Evolutionary conservation across 2,113 vertebrate genomes (phyloP), one percentile per base, ranked within the genome.

Genomic region (Paratilapia polleni): DNA sequence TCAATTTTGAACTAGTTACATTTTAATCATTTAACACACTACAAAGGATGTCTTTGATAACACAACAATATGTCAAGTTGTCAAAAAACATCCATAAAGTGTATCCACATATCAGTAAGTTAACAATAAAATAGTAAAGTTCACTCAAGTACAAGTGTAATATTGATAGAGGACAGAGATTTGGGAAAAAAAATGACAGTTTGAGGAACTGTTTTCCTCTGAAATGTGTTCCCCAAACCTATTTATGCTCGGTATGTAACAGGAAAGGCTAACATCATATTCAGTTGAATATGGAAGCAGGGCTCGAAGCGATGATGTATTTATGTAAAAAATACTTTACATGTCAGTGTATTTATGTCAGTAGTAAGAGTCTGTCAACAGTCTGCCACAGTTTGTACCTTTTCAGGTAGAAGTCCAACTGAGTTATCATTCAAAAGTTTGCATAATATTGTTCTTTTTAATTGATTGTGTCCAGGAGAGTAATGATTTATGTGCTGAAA

Each of bases 401-500:
- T 78, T 56, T 62, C 47, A 59, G 70, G 81, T 77, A 70, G 54
- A 83, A 84, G 88, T 92, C 86, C 60, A 83, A 14, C 83, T 77
- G 70, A 80, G 49, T 73, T 70, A 57, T 89, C 81, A 19, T 88
- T 90, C 85, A 76, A 63, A 85, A 34, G 61, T 92, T 96, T 96
- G 94, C 94, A 95, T 95, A 95, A 94, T 91, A 94, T 91, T 89
- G 83, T 93, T 93, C 83, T 80, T 80, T 74, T 78, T 70, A 54
- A 43, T 90, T 17, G 3, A 78, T 74, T 78, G 26, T 87, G 78
- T 88, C 68, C 70, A 63, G 77, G 58, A 84, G 78, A 74, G 82
- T 56, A 78, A 87, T 79, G 81, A 74, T 77, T 73, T 38, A 86
- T 85, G 87, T 87, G 89, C 78, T 84, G 77, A 83, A 82, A 83